phyloP scores from a whole-genome alignment of 2,888 invertebrate genomes.

The Nasonovia ribisnigri region DNA sequence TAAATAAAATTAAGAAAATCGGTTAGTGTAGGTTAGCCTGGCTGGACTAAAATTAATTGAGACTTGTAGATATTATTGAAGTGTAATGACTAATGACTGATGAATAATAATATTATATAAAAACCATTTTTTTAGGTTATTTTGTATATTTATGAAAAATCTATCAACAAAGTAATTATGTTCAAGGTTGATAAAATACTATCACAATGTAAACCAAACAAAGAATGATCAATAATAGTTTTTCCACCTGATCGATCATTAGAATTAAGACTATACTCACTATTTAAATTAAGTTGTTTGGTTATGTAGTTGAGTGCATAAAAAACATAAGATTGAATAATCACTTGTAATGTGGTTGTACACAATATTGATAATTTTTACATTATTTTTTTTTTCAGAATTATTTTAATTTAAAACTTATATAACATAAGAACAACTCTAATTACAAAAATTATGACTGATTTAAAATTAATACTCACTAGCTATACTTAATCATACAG shows the following conservation, averaged over 20 bases:
- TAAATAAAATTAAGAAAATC: too few species aligned
- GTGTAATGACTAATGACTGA: neutral
- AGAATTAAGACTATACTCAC: neutral
- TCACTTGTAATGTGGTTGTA: neutral
- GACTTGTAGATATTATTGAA: neutral
- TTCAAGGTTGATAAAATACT: neutral
- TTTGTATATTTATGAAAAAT: neutral
- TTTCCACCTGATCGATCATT: neutral
- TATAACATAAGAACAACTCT: neutral
- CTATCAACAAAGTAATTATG: neutral
- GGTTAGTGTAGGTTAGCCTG: neutral
- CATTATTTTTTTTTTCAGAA: neutral
- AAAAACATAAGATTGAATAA: neutral
- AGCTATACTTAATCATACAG: neutral
- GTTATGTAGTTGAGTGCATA: neutral
- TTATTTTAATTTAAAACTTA: neutral
- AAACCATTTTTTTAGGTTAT: neutral
- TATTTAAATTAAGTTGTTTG: constrained; percentile 8
- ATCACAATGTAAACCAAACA: neutral
- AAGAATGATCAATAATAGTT: neutral
- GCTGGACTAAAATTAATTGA: neutral
- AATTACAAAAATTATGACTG: neutral
- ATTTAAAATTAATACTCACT: neutral
- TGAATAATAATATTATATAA: neutral
- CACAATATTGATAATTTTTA: neutral